phyloP scores from a whole-genome alignment of 1,140 invertebrate species.

The Callitettix versicolor region DNA sequence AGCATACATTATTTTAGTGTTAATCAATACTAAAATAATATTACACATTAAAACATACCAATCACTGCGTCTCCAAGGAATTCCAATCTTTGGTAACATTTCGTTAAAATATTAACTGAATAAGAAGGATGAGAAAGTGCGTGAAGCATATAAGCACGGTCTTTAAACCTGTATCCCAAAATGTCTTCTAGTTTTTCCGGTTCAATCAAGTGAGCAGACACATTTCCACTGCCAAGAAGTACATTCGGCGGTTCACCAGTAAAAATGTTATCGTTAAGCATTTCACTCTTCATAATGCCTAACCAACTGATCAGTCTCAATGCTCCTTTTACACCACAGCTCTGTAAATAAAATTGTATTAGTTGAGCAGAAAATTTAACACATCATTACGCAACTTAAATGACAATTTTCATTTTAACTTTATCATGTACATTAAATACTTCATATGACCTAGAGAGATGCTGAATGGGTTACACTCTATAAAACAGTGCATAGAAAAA shows the following conservation, averaged over 20 bases:
- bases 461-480: no score
- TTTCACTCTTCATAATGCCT: conserved; percentile 41
- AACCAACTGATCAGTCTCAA: conserved; percentile 64
- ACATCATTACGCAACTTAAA: no score
- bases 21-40: not conserved
- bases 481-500: no score
- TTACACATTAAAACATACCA: conserved; percentile 27
- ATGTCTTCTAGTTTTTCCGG: not conserved
- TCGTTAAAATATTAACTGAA: conserved; percentile 70
- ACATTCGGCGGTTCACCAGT: not conserved
- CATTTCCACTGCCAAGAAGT: not conserved
- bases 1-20: no score
- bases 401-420: no score
- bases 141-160: conserved; percentile 44
- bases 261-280: not conserved
- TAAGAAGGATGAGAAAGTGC: conserved; percentile 90
- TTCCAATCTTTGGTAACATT: conserved; percentile 88
- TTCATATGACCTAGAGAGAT: no score
- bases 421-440: no score
- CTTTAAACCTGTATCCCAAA: not conserved
- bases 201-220: not conserved
- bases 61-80: conserved; percentile 93
- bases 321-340: conserved; percentile 42
- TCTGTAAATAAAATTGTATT: conserved; percentile 36
- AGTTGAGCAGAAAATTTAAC: no score